Percentiles rank a stretch among this genome's conserved stretches.
phyloP scores from a whole-genome alignment of 2,797 vertebrate species.

The Dallia pectoralis region DNA sequence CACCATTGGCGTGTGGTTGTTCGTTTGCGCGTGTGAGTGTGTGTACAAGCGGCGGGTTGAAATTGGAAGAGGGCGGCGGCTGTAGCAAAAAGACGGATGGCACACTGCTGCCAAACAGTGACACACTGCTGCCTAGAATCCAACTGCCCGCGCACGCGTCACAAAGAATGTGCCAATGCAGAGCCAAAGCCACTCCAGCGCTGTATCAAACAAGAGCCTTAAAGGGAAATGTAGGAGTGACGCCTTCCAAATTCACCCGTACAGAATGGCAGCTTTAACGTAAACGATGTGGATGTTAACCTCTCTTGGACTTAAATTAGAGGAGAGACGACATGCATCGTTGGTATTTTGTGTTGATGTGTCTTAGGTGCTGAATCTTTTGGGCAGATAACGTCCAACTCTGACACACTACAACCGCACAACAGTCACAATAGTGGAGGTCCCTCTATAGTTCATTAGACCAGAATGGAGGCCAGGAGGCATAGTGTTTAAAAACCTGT shows the following conservation, averaged over 20 bases:
- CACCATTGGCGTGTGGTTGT: background rate
- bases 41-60: background rate
- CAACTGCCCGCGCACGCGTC: constrained; percentile 37
- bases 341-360: too few species aligned
- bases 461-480: too few species aligned
- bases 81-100: background rate
- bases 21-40: constrained; percentile 1
- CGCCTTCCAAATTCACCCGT: background rate
- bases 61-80: constrained; percentile 1
- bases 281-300: background rate
- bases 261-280: background rate
- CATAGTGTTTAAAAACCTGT: too few species aligned
- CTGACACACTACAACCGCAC: too few species aligned
- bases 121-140: constrained; percentile 38
- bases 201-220: background rate
- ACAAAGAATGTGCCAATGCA: constrained; percentile 46
- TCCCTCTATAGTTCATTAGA: too few species aligned
- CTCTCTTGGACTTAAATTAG: too few species aligned
- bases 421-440: too few species aligned
- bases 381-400: too few species aligned
- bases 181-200: background rate
- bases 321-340: too few species aligned
- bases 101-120: constrained; percentile 16
- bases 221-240: too few species aligned
- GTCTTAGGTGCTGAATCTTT: too few species aligned